Evolutionary conservation across 2,797 vertebrate genomes (phyloP), one percentile per base, ranked within the genome.

Genomic region (Chromis chromis): DNA sequence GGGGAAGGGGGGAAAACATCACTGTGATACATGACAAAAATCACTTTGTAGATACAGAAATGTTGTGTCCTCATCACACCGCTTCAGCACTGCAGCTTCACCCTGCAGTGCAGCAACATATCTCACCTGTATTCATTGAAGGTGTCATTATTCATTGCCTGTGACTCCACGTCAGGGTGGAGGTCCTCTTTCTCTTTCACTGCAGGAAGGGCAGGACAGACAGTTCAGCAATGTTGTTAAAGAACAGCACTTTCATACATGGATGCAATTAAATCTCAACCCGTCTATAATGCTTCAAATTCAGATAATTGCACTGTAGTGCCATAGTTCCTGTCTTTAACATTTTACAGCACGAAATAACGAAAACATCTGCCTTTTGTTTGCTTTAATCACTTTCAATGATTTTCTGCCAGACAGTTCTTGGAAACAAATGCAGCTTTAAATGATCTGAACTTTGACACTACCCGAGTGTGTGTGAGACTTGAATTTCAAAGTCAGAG

Each of bases 121-220:
- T 22, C 94, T 96, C 94, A 98, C 98, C 98, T 98, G 95, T 96
- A 97, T 94, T 98, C 96, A 64, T 95, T 95, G 86, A 96, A 95
- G 72, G 95, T 96, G 88, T 97, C 96, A 83, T 97, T 96, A 88
- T 95, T 96, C 87, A 93, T 93, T 71, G 88, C 93, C 67, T 95
- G 96, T 67, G 95, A 91, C 92, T 97, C 96, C 0, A 92, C 90
- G 67, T 99, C 96, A 64, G 95, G 91, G 66, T 95, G 95, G 68
- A 95, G 91, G 76, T 97, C 96, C 88, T 99, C 98, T 77, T 97
- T 98, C 88, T 96, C 98, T 93, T 99, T 99, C 85, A 99, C 98
- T 99, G 92, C 65, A 74, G 65, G 71, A 67, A 67, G 60, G 77
- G 83, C 73, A 80, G 68, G 24, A 78, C 12, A 83, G 36, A 36